These are phyloP conservation scores for Eupithecia exiguata DNA, from an alignment of 2,888 invertebrate species.

Conservation along the genomic window DNA sequence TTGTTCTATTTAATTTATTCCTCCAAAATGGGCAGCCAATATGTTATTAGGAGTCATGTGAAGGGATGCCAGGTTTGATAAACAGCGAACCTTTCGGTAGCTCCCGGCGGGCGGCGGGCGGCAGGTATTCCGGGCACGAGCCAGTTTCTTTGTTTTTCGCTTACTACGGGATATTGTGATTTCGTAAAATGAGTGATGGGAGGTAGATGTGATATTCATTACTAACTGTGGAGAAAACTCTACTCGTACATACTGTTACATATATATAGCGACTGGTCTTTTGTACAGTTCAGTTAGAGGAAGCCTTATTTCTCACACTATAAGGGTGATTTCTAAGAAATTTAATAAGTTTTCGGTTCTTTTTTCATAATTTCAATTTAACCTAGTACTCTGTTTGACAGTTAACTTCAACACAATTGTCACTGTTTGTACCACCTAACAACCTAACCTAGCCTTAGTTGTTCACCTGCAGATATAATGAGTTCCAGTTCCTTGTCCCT, in stretches of 20 bases:
- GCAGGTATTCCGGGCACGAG: slow-evolving; percentile 72
- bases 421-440: no score
- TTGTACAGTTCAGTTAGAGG: not conserved
- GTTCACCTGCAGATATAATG: no score
- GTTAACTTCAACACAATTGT: not conserved
- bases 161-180: slow-evolving; percentile 83
- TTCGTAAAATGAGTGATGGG: slow-evolving; percentile 43
- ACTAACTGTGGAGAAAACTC: not conserved
- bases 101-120: slow-evolving; percentile 45
- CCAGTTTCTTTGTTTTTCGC: slow-evolving; percentile 78
- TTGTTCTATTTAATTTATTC: slow-evolving; percentile 36
- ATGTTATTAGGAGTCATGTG: slow-evolving; percentile 32
- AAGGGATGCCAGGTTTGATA: slow-evolving; percentile 46
- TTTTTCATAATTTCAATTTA: no score
- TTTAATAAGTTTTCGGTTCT: no score
- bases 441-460: not conserved
- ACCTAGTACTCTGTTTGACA: no score
- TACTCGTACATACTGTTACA: not conserved
- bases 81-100: slow-evolving; percentile 53
- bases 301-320: not conserved
- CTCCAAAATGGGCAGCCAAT: slow-evolving; percentile 25
- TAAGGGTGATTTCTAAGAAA: no score
- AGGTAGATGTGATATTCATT: slow-evolving; percentile 15
- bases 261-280: not conserved
- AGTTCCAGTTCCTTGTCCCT: slow-evolving; percentile 19